Evolutionary conservation across 2,888 invertebrate genomes (phyloP).

Genomic region (Metallyticus violacea): DNA sequence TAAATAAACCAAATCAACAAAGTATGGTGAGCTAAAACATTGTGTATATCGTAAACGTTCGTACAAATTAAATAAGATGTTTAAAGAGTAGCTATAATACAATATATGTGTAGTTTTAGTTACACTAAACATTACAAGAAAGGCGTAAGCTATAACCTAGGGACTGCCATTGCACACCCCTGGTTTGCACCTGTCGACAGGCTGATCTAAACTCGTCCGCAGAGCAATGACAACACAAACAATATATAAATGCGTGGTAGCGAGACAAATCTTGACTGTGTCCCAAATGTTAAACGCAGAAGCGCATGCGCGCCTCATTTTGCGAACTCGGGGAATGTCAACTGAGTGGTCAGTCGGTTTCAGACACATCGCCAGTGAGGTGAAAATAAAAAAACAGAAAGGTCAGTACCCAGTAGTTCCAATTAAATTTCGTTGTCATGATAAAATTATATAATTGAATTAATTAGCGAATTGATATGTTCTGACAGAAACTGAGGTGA

Average conservation of each 20-base stretch:
- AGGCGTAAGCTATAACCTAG: too few species aligned
- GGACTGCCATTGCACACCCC: not conserved
- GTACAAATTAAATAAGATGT: too few species aligned
- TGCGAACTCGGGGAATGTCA: not conserved
- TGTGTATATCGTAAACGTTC: too few species aligned
- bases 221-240: not conserved
- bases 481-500: too few species aligned
- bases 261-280: not conserved
- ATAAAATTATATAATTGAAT: too few species aligned
- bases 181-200: not conserved
- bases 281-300: not conserved
- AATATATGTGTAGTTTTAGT: too few species aligned
- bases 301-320: not conserved
- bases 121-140: too few species aligned
- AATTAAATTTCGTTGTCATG: not conserved
- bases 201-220: not conserved
- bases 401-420: not conserved
- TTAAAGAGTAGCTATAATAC: too few species aligned
- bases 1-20: too few species aligned
- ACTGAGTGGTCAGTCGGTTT: not conserved
- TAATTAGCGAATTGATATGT: too few species aligned
- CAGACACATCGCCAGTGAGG: not conserved
- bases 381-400: not conserved
- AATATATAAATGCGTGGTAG: not conserved
- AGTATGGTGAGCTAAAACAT: too few species aligned